Percentiles rank a stretch among this genome's conserved stretches.
phyloP scores from a whole-genome alignment of 2,797 vertebrate species.

The Mus spretus region DNA sequence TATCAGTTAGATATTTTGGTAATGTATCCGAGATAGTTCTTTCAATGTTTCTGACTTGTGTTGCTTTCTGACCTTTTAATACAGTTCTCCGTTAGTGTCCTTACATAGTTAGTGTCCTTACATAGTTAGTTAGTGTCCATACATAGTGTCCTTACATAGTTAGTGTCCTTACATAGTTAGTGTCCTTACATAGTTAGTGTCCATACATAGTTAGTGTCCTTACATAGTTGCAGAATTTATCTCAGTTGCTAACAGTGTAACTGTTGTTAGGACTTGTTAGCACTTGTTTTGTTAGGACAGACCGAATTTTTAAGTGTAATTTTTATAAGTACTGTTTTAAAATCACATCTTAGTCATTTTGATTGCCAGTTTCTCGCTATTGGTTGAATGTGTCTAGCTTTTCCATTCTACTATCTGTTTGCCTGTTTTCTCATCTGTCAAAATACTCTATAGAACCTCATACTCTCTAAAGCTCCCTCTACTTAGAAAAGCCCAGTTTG shows the following conservation, averaged over 20 bases:
- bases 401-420: not conserved
- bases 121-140: no score
- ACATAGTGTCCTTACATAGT: no score
- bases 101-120: constrained; percentile 52
- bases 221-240: not conserved
- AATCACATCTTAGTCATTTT: not conserved
- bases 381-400: not conserved
- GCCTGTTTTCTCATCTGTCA: constrained; percentile 3
- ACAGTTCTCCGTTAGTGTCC: not conserved
- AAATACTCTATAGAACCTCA: not conserved
- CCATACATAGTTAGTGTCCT: not conserved
- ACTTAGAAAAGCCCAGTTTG: not conserved
- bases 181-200: no score
- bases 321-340: constrained; percentile 23
- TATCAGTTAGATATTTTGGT: no score
- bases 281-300: not conserved
- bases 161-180: no score
- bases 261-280: no score
- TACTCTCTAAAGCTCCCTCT: not conserved
- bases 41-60: constrained; percentile 9
- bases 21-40: not conserved
- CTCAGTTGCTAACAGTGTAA: constrained; percentile 29
- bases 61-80: constrained; percentile 45
- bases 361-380: not conserved
- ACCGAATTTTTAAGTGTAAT: constrained; percentile 53